A percentile compares a stretch with the other conserved stretches of the same genome.
Conservation (phyloP, 2,113 vertebrate species). For the Corvus hawaiiensis region DNA sequence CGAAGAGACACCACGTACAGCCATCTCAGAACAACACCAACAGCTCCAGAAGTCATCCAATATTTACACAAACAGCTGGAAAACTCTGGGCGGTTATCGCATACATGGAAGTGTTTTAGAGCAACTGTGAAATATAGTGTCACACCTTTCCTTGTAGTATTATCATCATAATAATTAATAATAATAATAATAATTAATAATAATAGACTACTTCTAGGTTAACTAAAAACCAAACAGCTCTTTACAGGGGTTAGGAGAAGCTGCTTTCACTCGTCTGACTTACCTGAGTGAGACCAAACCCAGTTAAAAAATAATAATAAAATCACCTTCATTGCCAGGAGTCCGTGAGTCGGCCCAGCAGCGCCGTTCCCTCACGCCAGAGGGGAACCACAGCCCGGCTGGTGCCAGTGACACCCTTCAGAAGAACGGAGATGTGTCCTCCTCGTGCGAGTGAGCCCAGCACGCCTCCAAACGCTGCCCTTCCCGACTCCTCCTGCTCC, state of each 20-base stretch:
- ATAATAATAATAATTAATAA: neutral
- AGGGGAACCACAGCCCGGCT: neutral
- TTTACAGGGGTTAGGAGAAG: conserved; percentile 42
- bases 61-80: conserved; percentile 48
- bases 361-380: neutral
- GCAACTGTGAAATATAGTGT: conserved; percentile 47
- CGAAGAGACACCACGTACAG: conserved; percentile 42
- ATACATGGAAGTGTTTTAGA: conserved; percentile 10
- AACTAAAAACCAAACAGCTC: conserved; percentile 34
- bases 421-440: neutral
- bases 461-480: neutral
- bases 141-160: conserved; percentile 13
- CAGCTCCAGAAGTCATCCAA: conserved; percentile 12
- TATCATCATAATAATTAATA: neutral
- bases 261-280: conserved; percentile 19
- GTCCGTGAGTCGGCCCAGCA: neutral
- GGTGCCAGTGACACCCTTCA: neutral
- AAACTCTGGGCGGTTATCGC: neutral
- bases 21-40: conserved; percentile 42
- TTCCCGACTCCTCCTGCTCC: neutral
- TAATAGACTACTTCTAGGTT: conserved; percentile 11
- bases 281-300: conserved; percentile 49
- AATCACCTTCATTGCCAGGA: neutral
- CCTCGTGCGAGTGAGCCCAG: neutral
- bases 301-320: conserved; percentile 13